Conservation (phyloP, 2,888 invertebrate genomes). For the Aphidius colemani region DNA sequence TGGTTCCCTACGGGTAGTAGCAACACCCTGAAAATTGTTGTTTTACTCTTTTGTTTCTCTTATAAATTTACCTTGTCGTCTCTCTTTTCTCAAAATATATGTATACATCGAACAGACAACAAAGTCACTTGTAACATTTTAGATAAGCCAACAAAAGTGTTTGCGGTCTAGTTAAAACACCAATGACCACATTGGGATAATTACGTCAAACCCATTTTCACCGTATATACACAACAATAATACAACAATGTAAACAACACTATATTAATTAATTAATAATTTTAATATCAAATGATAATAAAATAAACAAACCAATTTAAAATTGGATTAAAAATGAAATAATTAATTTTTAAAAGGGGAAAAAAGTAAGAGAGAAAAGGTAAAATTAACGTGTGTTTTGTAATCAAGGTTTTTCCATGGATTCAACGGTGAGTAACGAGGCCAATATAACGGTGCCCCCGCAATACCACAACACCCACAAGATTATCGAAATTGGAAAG, state of each 20-base stretch:
- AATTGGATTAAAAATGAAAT: neutral
- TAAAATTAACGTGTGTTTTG: constrained; percentile 17
- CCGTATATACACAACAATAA: too few species aligned
- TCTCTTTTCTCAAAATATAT: neutral
- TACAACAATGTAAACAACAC: too few species aligned
- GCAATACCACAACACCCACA: constrained; percentile 43
- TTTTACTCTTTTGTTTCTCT: constrained; percentile 5
- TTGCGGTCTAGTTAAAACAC: constrained; percentile 12
- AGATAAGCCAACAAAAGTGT: constrained; percentile 16
- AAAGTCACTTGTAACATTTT: too few species aligned
- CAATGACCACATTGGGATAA: neutral
- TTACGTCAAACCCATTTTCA: neutral
- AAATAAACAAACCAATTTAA: neutral
- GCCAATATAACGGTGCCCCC: constrained; percentile 47
- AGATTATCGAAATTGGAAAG: constrained; percentile 54
- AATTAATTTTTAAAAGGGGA: neutral
- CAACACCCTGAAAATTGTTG: neutral
- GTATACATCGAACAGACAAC: neutral
- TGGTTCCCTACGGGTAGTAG: neutral
- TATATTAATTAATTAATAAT: too few species aligned
- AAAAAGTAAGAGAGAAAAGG: neutral
- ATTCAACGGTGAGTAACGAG: constrained; percentile 51
- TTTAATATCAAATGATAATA: neutral
- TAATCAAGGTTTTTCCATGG: constrained; percentile 36
- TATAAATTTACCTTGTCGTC: neutral